Percentiles rank a stretch among this genome's conserved stretches.
Evolutionary conservation across 2,113 vertebrate genomes (phyloP).

Genomic region (Rostratula benghalensis): DNA sequence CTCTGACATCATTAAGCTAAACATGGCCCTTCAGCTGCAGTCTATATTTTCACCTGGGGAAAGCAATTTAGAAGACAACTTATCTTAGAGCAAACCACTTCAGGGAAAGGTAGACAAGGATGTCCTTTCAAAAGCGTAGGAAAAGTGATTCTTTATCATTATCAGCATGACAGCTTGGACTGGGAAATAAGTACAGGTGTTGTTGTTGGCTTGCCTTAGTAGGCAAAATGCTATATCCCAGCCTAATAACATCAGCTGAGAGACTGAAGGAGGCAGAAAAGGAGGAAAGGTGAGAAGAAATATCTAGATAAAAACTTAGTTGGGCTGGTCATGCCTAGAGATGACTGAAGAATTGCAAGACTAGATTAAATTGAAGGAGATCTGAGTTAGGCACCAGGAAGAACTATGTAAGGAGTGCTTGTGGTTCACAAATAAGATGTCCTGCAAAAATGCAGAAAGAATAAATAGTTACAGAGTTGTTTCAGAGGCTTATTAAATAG

Average conservation of each 20-base stretch:
- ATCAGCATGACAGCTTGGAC: not conserved
- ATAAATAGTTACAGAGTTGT: not conserved
- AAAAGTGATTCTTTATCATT: constrained; percentile 4
- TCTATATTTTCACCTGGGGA: not conserved
- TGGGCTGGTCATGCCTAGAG: not conserved
- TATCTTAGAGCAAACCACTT: not conserved
- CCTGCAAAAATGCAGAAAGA: not conserved
- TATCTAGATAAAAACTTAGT: not conserved
- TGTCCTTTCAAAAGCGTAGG: not conserved
- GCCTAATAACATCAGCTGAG: not conserved
- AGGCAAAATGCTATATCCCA: not conserved
- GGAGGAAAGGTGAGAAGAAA: not conserved
- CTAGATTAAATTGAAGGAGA: not conserved
- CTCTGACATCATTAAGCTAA: not conserved
- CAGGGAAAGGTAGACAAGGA: not conserved
- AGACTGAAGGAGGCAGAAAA: not conserved
- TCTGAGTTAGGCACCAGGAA: not conserved
- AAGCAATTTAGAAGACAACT: not conserved
- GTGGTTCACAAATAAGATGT: not conserved
- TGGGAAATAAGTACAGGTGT: not conserved
- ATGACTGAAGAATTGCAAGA: not conserved
- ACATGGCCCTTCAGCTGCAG: not conserved
- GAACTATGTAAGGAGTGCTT: not conserved
- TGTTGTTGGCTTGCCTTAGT: not conserved
- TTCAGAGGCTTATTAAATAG: not conserved